phyloP scores from a whole-genome alignment of 92 coral and sea anemone genomes.

The Umimayanthus chanpuru region DNA sequence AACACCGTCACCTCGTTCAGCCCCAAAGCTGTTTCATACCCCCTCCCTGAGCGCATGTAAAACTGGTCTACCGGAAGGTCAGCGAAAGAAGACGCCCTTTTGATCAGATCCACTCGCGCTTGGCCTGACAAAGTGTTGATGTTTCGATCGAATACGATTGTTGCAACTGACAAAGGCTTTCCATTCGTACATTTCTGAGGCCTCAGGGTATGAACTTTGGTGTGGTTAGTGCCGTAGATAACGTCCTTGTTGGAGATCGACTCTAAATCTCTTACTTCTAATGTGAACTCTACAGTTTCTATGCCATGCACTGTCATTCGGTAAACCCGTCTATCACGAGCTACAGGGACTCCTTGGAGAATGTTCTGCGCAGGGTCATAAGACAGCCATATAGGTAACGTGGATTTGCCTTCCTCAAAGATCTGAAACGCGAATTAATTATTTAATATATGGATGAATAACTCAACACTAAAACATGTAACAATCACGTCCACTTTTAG shows the following conservation, averaged over 20 bases:
- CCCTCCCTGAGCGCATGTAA: slow-evolving; percentile 85
- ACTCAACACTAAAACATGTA: too few relatives aligned
- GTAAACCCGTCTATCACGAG: slow-evolving; percentile 83
- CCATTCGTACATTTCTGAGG: slow-evolving; percentile 74
- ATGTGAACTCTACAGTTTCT: slow-evolving; percentile 54
- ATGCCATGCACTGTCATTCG: slow-evolving; percentile 54
- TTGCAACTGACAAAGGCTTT: slow-evolving; percentile 82
- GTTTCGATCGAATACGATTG: slow-evolving; percentile 87
- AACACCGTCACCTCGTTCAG: slow-evolving; percentile 80
- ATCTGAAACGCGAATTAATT: slow-evolving; percentile 55
- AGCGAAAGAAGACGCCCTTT: slow-evolving; percentile 70
- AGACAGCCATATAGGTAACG: slow-evolving; percentile 93
- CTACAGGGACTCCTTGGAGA: slow-evolving; percentile 79
- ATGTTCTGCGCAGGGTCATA: slow-evolving; percentile 59
- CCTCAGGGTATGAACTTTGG: slow-evolving; percentile 67
- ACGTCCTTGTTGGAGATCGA: slow-evolving; percentile 56
- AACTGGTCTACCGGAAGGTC: slow-evolving; percentile 57
- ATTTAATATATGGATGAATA: too few relatives aligned
- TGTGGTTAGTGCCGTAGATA: slow-evolving; percentile 60
- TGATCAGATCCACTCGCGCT: slow-evolving; percentile 68
- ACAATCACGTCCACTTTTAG: too few relatives aligned
- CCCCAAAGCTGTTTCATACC: slow-evolving; percentile 86
- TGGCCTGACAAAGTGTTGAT: slow-evolving; percentile 77
- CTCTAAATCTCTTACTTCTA: slow-evolving; percentile 79
- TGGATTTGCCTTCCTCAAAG: slow-evolving; percentile 67